Conservation (phyloP, 2,888 invertebrate genomes). For the Cryptus armator region DNA sequence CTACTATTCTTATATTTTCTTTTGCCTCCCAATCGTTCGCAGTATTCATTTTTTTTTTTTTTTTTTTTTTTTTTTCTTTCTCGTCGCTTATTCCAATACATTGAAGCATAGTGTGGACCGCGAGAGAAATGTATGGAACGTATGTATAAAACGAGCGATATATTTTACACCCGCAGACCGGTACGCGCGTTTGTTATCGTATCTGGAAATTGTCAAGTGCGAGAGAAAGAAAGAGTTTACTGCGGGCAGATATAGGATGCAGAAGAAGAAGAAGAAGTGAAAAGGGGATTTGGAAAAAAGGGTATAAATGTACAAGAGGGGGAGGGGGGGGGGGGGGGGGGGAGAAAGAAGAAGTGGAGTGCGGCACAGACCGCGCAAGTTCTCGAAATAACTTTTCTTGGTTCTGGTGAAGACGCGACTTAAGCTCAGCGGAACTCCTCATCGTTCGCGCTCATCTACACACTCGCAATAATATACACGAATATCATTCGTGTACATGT, state of each 20-base stretch:
- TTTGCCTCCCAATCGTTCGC: background rate
- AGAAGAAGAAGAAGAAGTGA: conserved; percentile 18
- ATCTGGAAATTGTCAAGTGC: conserved; percentile 49
- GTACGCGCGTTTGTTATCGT: conserved; percentile 22
- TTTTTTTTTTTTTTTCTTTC: background rate
- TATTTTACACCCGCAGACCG: background rate
- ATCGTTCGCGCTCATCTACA: background rate
- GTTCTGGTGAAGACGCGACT: conserved; percentile 52
- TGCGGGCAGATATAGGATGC: conserved; percentile 28
- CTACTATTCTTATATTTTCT: background rate
- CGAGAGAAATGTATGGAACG: background rate
- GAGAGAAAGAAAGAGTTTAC: conserved; percentile 6
- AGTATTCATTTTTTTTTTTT: background rate
- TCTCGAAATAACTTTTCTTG: conserved; percentile 70
- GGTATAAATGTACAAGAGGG: conserved; percentile 12
- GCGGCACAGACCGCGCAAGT: conserved; percentile 34
- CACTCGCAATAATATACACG: conserved; percentile 17
- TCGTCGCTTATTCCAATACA: background rate
- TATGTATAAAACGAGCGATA: conserved; percentile 9
- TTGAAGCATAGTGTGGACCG: background rate
- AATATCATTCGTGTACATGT: conserved; percentile 18
- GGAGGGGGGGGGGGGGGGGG: too few species aligned
- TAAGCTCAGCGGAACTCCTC: conserved; percentile 33
- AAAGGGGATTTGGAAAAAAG: conserved; percentile 6
- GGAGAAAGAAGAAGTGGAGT: conserved; percentile 16